Percentiles rank a stretch among this genome's conserved stretches.
Evolutionary conservation across 2,113 vertebrate species (phyloP).

Genomic region (Bos taurus): DNA sequence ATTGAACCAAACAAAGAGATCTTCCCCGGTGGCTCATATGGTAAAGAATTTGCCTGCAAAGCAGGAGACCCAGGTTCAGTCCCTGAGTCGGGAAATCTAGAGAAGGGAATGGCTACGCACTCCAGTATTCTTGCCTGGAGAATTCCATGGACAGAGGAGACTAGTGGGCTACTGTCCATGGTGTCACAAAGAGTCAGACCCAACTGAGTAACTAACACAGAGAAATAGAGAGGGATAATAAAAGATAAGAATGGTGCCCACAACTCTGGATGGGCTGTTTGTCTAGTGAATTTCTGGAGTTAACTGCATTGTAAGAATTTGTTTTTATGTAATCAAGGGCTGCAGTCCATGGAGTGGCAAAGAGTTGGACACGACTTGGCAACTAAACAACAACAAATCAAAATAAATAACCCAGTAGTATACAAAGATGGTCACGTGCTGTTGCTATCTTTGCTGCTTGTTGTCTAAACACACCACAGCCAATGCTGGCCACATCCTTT

Average conservation of each 20-base stretch:
- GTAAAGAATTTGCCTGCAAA: background rate
- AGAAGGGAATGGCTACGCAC: background rate
- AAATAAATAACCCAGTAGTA: background rate
- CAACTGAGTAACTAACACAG: background rate
- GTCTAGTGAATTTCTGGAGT: background rate
- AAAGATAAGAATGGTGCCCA: background rate
- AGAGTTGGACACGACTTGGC: background rate
- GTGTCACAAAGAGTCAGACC: background rate
- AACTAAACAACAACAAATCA: background rate
- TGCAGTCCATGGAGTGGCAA: background rate
- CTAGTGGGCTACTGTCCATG: background rate
- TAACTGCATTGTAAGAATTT: background rate
- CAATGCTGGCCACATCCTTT: too few relatives aligned
- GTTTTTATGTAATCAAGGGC: background rate
- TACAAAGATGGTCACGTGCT: background rate
- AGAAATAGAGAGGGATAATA: background rate
- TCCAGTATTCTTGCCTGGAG: background rate
- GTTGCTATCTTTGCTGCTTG: background rate
- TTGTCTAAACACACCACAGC: background rate
- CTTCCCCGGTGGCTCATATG: background rate
- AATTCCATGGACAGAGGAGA: background rate
- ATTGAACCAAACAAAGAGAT: background rate
- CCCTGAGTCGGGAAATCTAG: background rate
- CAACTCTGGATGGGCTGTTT: rapidly evolving
- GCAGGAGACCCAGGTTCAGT: background rate